These are phyloP conservation scores for Agapornis canus DNA, from an alignment of 2,797 vertebrate genomes.

Conservation along the genomic window DNA sequence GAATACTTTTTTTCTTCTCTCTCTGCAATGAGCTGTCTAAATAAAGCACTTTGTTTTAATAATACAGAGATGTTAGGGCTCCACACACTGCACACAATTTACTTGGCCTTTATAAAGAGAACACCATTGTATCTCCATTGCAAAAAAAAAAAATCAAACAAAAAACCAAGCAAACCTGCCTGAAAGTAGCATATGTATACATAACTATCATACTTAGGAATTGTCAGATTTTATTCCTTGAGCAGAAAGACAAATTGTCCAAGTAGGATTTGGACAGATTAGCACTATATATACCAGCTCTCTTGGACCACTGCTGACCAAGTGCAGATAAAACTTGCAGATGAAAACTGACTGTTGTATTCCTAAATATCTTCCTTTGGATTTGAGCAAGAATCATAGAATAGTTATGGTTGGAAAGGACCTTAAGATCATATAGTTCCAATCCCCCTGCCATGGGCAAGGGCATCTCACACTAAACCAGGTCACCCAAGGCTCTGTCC, in stretches of 20 bases:
- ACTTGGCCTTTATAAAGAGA: slow-evolving; percentile 41
- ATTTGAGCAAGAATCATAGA: not conserved
- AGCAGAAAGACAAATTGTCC: not conserved
- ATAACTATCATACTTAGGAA: not conserved
- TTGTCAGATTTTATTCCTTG: not conserved
- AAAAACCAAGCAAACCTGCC: not conserved
- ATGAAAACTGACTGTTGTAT: not conserved
- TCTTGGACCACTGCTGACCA: not conserved
- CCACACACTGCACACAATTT: not conserved
- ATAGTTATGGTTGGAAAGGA: no score
- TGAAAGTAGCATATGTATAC: not conserved
- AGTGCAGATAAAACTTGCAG: not conserved
- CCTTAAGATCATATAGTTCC: no score
- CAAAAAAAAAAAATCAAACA: not conserved
- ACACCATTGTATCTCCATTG: not conserved
- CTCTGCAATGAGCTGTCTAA: not conserved
- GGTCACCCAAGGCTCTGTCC: no score
- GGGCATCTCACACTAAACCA: no score
- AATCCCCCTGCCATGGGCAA: no score
- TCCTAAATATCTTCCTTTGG: not conserved
- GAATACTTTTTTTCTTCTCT: not conserved
- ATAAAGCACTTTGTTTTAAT: slow-evolving; percentile 34
- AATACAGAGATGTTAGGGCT: not conserved
- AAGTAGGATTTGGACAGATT: not conserved
- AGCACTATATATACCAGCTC: not conserved